A percentile compares a stretch with the other conserved stretches of the same genome.
Conservation (phyloP, 2,888 invertebrate genomes). For the Polylopha cassiicola region DNA sequence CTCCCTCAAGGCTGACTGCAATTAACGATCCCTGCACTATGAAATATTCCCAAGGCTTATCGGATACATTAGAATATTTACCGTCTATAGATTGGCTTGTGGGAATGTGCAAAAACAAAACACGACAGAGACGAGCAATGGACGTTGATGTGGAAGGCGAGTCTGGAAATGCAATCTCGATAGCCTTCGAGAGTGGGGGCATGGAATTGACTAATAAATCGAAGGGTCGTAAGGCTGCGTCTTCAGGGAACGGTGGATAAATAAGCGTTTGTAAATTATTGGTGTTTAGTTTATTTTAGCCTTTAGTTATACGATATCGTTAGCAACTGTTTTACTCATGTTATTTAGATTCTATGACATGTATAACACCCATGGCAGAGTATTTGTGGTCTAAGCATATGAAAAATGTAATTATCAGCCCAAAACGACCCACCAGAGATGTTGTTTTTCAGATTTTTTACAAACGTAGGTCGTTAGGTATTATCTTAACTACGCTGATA, state of each 20-base stretch:
- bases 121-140: constrained; percentile 11
- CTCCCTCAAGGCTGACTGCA: constrained; percentile 33
- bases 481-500: too few relatives aligned
- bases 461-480: too few relatives aligned
- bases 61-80: constrained; percentile 11
- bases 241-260: neutral
- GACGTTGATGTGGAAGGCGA: constrained; percentile 15
- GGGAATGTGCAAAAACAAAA: constrained; percentile 10
- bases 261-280: too few relatives aligned
- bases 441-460: too few relatives aligned
- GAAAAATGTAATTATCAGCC: too few relatives aligned
- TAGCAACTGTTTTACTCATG: too few relatives aligned
- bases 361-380: too few relatives aligned
- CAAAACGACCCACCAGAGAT: too few relatives aligned
- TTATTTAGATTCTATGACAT: too few relatives aligned
- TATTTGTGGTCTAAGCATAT: too few relatives aligned
- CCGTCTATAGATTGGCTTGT: constrained; percentile 12
- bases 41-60: constrained; percentile 6
- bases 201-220: constrained; percentile 24
- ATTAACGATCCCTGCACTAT: constrained; percentile 37
- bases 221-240: constrained; percentile 16
- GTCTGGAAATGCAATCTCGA: constrained; percentile 19
- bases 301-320: too few relatives aligned
- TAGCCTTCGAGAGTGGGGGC: constrained; percentile 20
- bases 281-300: too few relatives aligned